Evolutionary conservation across 2,113 vertebrate genomes (phyloP).

Genomic region (Desmodus rotundus): DNA sequence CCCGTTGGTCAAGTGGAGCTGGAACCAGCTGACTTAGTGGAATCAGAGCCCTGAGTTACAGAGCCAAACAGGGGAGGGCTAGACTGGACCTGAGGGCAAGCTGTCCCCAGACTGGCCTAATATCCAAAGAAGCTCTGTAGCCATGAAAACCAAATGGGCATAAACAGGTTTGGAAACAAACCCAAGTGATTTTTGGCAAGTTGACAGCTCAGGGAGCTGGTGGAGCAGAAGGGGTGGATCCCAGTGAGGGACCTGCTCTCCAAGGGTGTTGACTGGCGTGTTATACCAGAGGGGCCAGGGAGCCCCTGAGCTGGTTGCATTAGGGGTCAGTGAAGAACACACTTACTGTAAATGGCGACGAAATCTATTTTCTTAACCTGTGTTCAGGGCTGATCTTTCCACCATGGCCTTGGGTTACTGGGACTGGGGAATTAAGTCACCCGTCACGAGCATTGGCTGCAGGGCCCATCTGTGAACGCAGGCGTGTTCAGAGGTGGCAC

Average conservation of each 20-base stretch:
- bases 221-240: not conserved
- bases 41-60: not conserved
- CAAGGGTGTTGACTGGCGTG: accelerated
- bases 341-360: not conserved
- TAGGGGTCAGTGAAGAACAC: not conserved
- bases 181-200: not conserved
- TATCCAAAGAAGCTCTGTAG: not conserved
- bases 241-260: not conserved
- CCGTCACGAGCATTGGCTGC: not conserved
- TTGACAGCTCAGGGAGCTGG: not conserved
- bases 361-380: not conserved
- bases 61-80: not conserved
- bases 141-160: not conserved
- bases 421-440: not conserved
- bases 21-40: not conserved
- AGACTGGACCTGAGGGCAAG: not conserved
- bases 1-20: not conserved
- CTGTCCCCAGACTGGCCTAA: not conserved
- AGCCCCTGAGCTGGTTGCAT: accelerated
- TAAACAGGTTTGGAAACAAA: not conserved
- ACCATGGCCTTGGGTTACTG: not conserved
- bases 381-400: not conserved
- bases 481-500: not conserved
- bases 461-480: not conserved
- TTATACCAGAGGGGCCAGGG: not conserved